A percentile compares a stretch with the other conserved stretches of the same genome.
phyloP scores from a whole-genome alignment of 2,888 invertebrate genomes.

The Apantesis nais region DNA sequence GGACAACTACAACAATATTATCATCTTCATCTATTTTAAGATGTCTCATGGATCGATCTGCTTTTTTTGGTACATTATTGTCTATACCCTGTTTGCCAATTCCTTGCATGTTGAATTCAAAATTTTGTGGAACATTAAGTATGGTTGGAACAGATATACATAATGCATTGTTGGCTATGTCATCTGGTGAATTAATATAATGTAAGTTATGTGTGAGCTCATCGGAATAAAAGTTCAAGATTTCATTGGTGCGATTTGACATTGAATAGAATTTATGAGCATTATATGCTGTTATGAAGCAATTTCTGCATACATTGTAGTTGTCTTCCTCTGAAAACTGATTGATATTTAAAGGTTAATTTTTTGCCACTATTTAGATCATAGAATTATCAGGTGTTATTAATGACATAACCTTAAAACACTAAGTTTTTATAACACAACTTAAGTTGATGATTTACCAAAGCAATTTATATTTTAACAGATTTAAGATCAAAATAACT shows the following conservation, averaged over 20 bases:
- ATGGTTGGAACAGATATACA: conserved; percentile 63
- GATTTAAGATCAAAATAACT: neutral
- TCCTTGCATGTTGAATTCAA: conserved; percentile 59
- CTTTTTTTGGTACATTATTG: conserved; percentile 11
- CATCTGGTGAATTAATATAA: conserved; percentile 50
- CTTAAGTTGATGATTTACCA: neutral
- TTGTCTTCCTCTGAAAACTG: conserved; percentile 62
- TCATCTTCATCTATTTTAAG: conserved; percentile 39
- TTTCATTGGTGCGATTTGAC: conserved; percentile 60
- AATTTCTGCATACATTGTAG: conserved; percentile 67
- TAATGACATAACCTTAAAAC: neutral
- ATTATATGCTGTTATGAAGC: conserved; percentile 63
- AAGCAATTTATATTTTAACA: neutral
- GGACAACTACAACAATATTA: conserved; percentile 59
- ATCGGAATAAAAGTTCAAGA: conserved; percentile 63
- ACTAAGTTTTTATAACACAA: neutral
- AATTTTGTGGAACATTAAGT: conserved; percentile 44
- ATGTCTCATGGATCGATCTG: neutral
- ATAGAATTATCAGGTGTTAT: neutral
- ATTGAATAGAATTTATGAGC: conserved; percentile 70
- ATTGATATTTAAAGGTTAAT: conserved; percentile 27
- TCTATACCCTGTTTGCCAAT: conserved; percentile 38
- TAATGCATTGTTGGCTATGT: conserved; percentile 50
- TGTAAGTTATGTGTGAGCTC: conserved; percentile 57
- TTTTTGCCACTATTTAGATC: too few relatives aligned